phyloP scores from a whole-genome alignment of 92 coral and sea anemone genomes.

The Bergia puertoricense region DNA sequence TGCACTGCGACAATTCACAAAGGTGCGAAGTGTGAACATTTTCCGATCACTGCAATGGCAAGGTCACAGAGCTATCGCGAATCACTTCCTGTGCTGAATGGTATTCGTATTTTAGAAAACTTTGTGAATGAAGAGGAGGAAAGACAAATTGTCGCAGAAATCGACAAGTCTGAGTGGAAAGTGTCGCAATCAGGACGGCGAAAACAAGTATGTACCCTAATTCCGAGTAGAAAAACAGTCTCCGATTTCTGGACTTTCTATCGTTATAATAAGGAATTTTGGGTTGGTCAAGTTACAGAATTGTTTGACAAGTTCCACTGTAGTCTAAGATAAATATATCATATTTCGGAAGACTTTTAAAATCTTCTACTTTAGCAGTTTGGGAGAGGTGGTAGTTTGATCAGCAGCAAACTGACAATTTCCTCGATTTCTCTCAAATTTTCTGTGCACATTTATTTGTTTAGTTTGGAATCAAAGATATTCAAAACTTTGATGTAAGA shows the following conservation, averaged over 20 bases:
- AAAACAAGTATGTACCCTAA: conserved; percentile 71
- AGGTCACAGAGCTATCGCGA: not conserved
- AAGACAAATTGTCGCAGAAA: conserved; percentile 58
- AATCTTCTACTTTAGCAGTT: no score
- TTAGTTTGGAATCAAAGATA: not conserved
- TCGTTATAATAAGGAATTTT: not conserved
- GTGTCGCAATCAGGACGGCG: conserved; percentile 91
- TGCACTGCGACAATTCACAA: conserved; percentile 58
- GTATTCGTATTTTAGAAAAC: conserved; percentile 69
- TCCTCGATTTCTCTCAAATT: no score
- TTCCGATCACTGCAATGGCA: not conserved
- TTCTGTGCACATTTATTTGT: not conserved
- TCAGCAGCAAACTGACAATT: no score
- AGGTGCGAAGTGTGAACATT: conserved; percentile 29
- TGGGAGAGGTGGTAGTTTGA: no score
- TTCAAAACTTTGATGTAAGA: no score
- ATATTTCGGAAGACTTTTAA: no score
- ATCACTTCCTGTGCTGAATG: conserved; percentile 49
- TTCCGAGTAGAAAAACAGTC: no score
- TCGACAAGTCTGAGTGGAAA: conserved; percentile 84
- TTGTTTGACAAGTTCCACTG: no score
- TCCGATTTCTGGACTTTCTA: no score
- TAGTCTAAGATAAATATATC: no score
- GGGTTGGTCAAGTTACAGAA: not conserved
- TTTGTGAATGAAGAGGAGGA: conserved; percentile 83